Evolutionary conservation across 2,888 invertebrate species (phyloP).

Genomic region (Drosophila pegasa): DNA sequence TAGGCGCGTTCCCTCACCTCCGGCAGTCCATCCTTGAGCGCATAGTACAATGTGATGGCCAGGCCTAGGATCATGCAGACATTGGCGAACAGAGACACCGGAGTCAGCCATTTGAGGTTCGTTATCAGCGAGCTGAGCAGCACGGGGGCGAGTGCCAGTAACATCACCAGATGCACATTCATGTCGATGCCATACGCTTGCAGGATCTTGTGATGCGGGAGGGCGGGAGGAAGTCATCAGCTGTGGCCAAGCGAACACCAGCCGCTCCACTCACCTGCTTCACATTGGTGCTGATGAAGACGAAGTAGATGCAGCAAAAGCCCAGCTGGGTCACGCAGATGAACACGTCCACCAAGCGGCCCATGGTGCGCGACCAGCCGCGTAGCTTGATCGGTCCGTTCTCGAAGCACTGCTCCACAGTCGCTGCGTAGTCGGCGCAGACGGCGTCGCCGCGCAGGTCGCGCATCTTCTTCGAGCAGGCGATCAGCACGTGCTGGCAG

Average conservation of each 20-base stretch:
- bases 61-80: conserved; percentile 93
- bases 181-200: conserved; percentile 87
- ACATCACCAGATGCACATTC: conserved; percentile 89
- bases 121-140: conserved; percentile 91
- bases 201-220: conserved; percentile 86
- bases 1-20: conserved; percentile 86
- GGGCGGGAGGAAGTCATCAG: not conserved
- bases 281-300: conserved; percentile 95
- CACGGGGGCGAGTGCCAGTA: conserved; percentile 90
- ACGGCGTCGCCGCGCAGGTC: conserved; percentile 86
- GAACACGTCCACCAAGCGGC: conserved; percentile 92
- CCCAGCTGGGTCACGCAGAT: conserved; percentile 98
- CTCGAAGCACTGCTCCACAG: conserved; percentile 92
- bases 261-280: conserved; percentile 87
- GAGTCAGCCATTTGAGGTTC: conserved; percentile 94
- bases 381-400: conserved; percentile 89
- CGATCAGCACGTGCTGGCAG: conserved; percentile 95
- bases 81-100: conserved; percentile 95
- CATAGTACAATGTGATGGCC: conserved; percentile 93
- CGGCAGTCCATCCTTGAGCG: conserved; percentile 92
- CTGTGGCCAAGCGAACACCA: not conserved
- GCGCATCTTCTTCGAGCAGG: conserved; percentile 89
- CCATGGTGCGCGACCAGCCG: conserved; percentile 88
- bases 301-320: conserved; percentile 98
- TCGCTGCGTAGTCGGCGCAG: conserved; percentile 91